Conservation (phyloP, 37 sponge, comb jelly and placozoan genomes). For the Theonella swinhoei region DNA sequence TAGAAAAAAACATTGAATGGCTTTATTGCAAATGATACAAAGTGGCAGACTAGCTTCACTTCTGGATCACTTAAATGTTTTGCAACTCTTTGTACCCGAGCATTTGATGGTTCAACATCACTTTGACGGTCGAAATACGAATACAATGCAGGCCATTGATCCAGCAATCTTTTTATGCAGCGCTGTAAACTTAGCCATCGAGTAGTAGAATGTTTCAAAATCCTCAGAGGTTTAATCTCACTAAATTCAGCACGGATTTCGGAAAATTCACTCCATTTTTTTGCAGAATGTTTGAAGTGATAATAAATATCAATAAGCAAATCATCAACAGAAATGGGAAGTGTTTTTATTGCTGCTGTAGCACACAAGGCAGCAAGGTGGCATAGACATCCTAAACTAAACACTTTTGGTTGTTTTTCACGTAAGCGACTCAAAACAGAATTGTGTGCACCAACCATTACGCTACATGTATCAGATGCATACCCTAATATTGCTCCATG, state of each 20-base stretch:
- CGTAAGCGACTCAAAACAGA: slow-evolving; percentile 22
- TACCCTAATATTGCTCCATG: slow-evolving; percentile 33
- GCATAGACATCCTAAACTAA: slow-evolving; percentile 30
- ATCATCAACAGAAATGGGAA: slow-evolving; percentile 40
- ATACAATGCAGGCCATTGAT: slow-evolving; percentile 49
- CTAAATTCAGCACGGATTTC: slow-evolving; percentile 24
- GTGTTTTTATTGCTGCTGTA: slow-evolving; percentile 19
- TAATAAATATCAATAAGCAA: slow-evolving; percentile 22
- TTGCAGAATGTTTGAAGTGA: slow-evolving; percentile 37
- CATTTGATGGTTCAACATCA: slow-evolving; percentile 6
- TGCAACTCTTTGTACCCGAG: slow-evolving; percentile 5
- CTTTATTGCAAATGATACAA: slow-evolving; percentile 24
- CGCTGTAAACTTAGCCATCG: slow-evolving; percentile 54
- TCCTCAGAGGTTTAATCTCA: slow-evolving; percentile 24
- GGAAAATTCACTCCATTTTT: slow-evolving; percentile 3
- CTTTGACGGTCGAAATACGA: slow-evolving; percentile 37
- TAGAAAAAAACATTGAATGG: no score
- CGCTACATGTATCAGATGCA: slow-evolving; percentile 40
- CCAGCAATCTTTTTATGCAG: slow-evolving; percentile 28
- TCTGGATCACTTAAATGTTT: slow-evolving; percentile 3
- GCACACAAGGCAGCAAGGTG: slow-evolving; percentile 46
- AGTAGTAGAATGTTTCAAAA: slow-evolving; percentile 31
- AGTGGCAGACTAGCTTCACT: slow-evolving; percentile 25
- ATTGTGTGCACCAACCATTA: slow-evolving; percentile 41
- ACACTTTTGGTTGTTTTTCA: slow-evolving; percentile 19